Conservation (phyloP, 2,113 vertebrate genomes). For the Onychorhynchus coronatus region DNA sequence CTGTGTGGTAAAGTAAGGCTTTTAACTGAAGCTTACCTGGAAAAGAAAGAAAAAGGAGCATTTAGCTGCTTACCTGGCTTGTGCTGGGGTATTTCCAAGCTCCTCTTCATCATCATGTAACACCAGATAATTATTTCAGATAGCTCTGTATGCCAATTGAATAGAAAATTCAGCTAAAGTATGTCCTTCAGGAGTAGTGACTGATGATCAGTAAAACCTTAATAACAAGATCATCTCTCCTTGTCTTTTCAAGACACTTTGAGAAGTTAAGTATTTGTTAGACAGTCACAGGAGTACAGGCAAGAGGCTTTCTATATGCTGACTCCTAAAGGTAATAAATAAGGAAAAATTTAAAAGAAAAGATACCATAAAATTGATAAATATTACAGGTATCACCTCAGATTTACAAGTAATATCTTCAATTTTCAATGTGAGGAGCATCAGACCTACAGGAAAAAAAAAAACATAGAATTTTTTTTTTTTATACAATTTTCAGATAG, state of each 20-base stretch:
- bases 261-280: slow-evolving; percentile 39
- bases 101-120: slow-evolving; percentile 14
- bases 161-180: slow-evolving; percentile 55
- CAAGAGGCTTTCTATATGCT: background rate
- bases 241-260: slow-evolving; percentile 21
- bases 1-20: background rate
- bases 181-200: slow-evolving; percentile 16
- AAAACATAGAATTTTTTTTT: rapidly evolving
- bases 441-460: background rate
- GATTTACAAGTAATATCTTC: background rate
- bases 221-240: background rate
- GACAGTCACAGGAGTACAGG: background rate
- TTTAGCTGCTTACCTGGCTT: background rate
- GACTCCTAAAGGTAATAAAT: background rate
- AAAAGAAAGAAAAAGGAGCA: background rate
- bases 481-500: background rate
- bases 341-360: background rate
- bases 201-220: slow-evolving; percentile 16
- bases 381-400: background rate
- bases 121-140: slow-evolving; percentile 37
- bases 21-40: background rate
- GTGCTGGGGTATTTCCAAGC: background rate
- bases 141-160: slow-evolving; percentile 28
- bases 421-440: background rate
- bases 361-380: background rate